Base-by-base conservation (phyloP, 2,888 invertebrate genomes). In the Pelosia muscerda region DNA sequence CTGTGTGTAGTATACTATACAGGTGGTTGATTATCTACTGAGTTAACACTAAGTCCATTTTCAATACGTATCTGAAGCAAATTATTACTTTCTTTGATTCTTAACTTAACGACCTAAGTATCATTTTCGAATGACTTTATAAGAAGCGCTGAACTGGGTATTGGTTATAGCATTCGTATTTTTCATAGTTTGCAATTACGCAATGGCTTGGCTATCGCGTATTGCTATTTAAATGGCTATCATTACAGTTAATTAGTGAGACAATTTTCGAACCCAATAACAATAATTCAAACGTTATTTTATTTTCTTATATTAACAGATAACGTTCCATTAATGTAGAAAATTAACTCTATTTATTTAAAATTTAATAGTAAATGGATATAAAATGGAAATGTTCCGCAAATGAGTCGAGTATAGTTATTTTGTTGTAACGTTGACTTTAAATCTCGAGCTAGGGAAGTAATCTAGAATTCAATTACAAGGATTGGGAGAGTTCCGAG, bases 181-280 rank as follows among this genome's bases (percentile, higher is more conserved):
- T 75, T 78, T 81, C 73, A 76, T 75, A 78, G 69, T 66, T 65
- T 63, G 74, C 75, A 76, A 81, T 81, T 81, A 77, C 69, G 72
- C 65, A 77, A 81, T 68, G 72, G 73, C 70, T 70, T 71, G 62
- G 65, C 65, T 76, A 80, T 80, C 82, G 63, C 71, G 68, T 75
- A 80, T 74, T 76, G 73, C 66, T 76, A 76, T 74, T 75, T 80
- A 76, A 81, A 80, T 75, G 66, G 57, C 72, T 73, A 77, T 72
- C 80, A 77, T 81, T 81, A 76, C 62, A 63, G 72, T 80, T 80
- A 81, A 81, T 81, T 81, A 80, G 80, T 65, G 74, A 73, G 63
- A 75, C 79, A 72, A 72, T 79, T 80, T 80, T 81, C 66, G 66
- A 72, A 79, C 72, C 71, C 69, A 68, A 77, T 77, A 74, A 69